Evolutionary conservation across 2,797 vertebrate genomes (phyloP), one percentile per base, ranked within the genome.

Genomic region (Coregonus ussuriensis): DNA sequence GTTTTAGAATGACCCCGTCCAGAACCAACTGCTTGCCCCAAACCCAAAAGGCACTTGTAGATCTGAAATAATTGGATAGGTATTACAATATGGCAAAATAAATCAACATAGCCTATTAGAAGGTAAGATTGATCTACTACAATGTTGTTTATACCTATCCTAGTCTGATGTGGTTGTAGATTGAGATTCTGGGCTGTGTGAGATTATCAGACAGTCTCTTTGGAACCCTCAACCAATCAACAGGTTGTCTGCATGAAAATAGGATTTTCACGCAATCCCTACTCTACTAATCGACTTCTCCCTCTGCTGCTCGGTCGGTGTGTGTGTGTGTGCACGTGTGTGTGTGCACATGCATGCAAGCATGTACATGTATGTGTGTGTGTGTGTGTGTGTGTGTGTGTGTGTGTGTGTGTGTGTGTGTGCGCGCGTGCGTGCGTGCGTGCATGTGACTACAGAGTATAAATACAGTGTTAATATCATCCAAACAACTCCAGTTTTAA

Each of bases 191-290:
- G 68, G 69, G 78, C 54, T 1, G 29, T 14, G 25, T 25, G 25
- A 25, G 25, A 25, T 75, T 56, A 75, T 75, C 65, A 6, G 18
- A 1, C 18, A 4, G 31, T 71, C 29, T 75, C 68, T 41, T 31
- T 21, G 15, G 47, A 35, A 29, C 69, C 29, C 51, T 41, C 52
- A 31, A 33, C 78, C 35, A 54, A 75, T 66, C 78, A 54, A 72
- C 78, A 65, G 78, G 73, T 79, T 75, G 74, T 72, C 31, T 71
- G 56, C 16, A 66, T 75, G 59, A 47, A 75, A 66, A 51, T 21
- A 41, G 25, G 29, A 35, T 16, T 51, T 29, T 69, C 7, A 71
- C 56, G 29, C 47, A 18, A 29, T 35, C 78, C 33, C 33, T 21
- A 65, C 41, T 47, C 41, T 47, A 47, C 41, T 47, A 53, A 25